Evolutionary conservation across 2,797 vertebrate species (phyloP).

Genomic region (Prionace glauca): DNA sequence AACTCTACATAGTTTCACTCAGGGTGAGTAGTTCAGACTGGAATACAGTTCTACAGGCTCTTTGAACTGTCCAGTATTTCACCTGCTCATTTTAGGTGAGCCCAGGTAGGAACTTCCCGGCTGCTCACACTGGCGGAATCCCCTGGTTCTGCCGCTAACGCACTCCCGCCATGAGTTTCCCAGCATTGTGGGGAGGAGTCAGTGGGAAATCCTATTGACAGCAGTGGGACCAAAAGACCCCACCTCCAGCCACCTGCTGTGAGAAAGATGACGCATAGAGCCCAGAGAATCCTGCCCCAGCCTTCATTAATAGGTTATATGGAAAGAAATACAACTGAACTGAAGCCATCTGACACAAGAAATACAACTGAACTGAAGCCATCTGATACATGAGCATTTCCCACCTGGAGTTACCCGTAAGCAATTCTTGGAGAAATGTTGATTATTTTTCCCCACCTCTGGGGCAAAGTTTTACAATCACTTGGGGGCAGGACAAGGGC

Average conservation of each 20-base stretch:
- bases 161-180: no score
- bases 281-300: no score
- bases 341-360: not conserved
- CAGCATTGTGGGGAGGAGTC: no score
- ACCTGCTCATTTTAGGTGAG: not conserved
- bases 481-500: no score
- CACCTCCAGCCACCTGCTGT: no score
- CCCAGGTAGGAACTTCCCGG: no score
- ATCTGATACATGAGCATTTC: not conserved
- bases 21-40: not conserved
- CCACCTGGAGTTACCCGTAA: not conserved
- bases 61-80: not conserved
- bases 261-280: no score
- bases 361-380: not conserved
- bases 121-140: no score
- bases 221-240: no score
- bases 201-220: no score
- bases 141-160: no score
- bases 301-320: not conserved
- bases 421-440: not conserved
- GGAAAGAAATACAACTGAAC: not conserved
- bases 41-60: not conserved
- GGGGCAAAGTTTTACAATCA: no score
- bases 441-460: not conserved
- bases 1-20: not conserved